Base-by-base conservation (phyloP, 2,113 vertebrate species). In the Noturus placidus region DNA sequence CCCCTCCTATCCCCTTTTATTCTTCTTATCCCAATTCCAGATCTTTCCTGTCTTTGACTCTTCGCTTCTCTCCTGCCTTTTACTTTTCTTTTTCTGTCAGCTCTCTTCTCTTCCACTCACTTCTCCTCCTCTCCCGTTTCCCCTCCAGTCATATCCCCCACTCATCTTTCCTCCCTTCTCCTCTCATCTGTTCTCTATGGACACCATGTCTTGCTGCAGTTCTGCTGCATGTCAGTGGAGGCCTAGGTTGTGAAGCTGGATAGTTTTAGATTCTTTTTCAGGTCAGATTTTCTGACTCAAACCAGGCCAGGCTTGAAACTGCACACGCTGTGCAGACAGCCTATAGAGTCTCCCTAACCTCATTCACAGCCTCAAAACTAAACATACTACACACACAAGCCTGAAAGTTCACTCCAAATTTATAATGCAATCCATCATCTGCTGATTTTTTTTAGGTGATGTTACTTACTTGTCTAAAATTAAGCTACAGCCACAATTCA, bases 191-290 rank as follows among this genome's bases (percentile, higher is more conserved):
- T 78, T 78, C 76, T 78, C n/a, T n/a, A 30, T 78, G 82, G 72
- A 65, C 88, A 84, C 61, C 57, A 61, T 84, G 67, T 84, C 78
- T 87, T 35, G 33, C 5, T 25, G 78, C 88, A 87, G 50, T 69
- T 70, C 54, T 78, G 67, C 52, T 83, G 35, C 42, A 22, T 79
- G 59, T 33, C 38, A 70, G 72, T 30, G 56, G 79, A 33, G 72
- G 74, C 67, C 84, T 78, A 30, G 38, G 76, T 38, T 85, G 56
- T 76, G 63, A 65, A 65, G 86, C 52, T 56, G 69, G 86, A 82
- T 84, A 65, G 77, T 85, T 85, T 87, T 84, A 69, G 65, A 65
- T 19, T 33, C 79, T 79, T 87, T 89, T 89, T 4, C 86, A 82
- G 83, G 83, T 87, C 83, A 85, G 76, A 15, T 80, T 33, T 85